Base-by-base conservation (phyloP, 1,140 invertebrate genomes). In the Brachionus manjavacas region DNA sequence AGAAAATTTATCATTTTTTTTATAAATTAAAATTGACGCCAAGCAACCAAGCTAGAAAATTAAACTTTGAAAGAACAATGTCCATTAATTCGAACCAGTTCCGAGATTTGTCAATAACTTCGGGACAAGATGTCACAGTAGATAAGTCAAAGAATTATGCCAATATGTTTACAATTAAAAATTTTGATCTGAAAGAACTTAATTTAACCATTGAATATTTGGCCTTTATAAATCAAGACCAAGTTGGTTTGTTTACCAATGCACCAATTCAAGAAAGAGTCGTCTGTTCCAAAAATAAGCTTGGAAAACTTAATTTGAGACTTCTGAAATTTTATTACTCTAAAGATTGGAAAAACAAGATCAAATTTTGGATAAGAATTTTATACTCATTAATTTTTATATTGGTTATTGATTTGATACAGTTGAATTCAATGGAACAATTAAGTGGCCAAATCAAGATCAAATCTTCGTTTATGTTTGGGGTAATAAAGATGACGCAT, bases 151-250 rank as follows among this genome's bases (percentile, higher is more conserved):
- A 9, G 16, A 72, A 72, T n/a, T 72, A 41, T 41, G 31, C n/a
- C 12, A 72, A 41, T 41, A 6, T 41, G 43, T 72, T 41, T 72
- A 72, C 68, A 72, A 72, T 72, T 41, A 72, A 72, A 72, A 72
- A 72, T 72, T 72, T 41, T 41, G 39, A 72, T 41, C 31, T 72
- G 1, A 72, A 41, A 72, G 68, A 72, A 16, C 31, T 72, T 16
- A 39, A 35, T 39, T 72, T 72, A 16, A n/a, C 31, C 1, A 41
- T 72, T 39, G 39, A 72, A 16, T 72, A 72, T 41, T 41, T 72
- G 35, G 35, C 68, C 41, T 23, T 16, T 41, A 9, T 72, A 11
- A 72, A 72, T 16, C 31, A 72, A 41, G 68, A 72, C 39, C 68
- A 41, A 6, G 35, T 72, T 11, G 16, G 16, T 20, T 39, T 72